Evolutionary conservation across 2,113 vertebrate species (phyloP).

Genomic region (Tautogolabrus adspersus): DNA sequence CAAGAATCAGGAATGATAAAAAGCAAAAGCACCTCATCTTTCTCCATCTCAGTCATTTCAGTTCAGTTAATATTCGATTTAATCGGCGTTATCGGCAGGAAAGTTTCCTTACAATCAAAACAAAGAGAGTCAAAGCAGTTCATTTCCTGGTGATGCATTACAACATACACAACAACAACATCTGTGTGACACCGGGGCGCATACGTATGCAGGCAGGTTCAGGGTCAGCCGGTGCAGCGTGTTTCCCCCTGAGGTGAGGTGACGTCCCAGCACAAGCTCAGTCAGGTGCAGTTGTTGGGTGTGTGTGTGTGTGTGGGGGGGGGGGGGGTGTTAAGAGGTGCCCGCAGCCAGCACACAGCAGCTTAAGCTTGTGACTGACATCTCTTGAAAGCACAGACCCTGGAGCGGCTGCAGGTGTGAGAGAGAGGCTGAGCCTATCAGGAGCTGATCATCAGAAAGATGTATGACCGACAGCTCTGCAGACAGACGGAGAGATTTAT

Average conservation of each 20-base stretch:
- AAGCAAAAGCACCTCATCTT: background rate
- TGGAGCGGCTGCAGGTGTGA: conserved; percentile 78
- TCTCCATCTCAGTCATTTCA: background rate
- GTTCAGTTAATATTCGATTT: background rate
- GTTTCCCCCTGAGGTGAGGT: conserved; percentile 41
- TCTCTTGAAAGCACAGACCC: conserved; percentile 63
- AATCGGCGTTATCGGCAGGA: background rate
- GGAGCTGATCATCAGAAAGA: conserved; percentile 32
- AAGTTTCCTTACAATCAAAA: no score
- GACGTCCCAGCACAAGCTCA: conserved; percentile 58
- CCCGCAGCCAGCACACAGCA: conserved; percentile 66
- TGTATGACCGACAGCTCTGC: conserved; percentile 29
- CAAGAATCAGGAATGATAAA: conserved; percentile 12
- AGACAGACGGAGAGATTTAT: conserved; percentile 45
- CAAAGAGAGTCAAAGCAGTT: no score
- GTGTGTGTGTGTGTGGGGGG: background rate
- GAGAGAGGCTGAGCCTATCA: conserved; percentile 44
- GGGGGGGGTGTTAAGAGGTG: conserved; percentile 65
- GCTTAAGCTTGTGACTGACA: conserved; percentile 77
- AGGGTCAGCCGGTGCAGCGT: conserved; percentile 24
- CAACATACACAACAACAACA: no score
- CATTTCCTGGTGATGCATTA: no score
- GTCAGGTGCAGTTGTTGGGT: conserved; percentile 51
- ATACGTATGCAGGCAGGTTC: conserved; percentile 5
- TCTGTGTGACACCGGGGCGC: no score